Evolutionary conservation across 2,888 invertebrate species (phyloP).

Genomic region (Drosophila phalerata): DNA sequence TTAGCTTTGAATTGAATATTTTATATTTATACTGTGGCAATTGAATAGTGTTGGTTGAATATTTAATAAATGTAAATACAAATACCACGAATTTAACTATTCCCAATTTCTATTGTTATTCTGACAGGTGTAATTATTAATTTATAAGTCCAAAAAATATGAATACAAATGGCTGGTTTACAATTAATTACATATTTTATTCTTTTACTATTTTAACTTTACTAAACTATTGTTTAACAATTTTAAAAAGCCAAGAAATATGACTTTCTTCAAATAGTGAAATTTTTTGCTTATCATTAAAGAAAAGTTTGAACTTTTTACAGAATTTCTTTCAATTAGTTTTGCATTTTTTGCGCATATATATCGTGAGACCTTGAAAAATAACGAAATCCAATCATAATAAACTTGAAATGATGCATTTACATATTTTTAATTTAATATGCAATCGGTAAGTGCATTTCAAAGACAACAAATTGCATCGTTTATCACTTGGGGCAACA

Average conservation of each 20-base stretch:
- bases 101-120: not conserved
- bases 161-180: not conserved
- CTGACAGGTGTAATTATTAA: not conserved
- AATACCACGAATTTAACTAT: not conserved
- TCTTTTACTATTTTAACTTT: not conserved
- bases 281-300: not conserved
- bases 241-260: not conserved
- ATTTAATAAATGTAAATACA: not conserved
- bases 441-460: slow-evolving; percentile 40
- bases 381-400: slow-evolving; percentile 7
- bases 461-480: slow-evolving; percentile 53
- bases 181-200: not conserved
- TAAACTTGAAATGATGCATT: slow-evolving; percentile 12
- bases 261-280: not conserved
- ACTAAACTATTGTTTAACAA: not conserved
- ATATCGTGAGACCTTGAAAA: not conserved
- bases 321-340: not conserved
- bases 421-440: slow-evolving; percentile 35
- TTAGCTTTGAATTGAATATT: slow-evolving; percentile 11
- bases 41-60: not conserved
- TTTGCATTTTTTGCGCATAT: not conserved
- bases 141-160: not conserved
- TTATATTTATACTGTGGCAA: not conserved
- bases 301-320: not conserved
- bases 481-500: slow-evolving; percentile 59